Evolutionary conservation across 2,888 invertebrate species (phyloP).

Genomic region (Lasius fuliginosus): DNA sequence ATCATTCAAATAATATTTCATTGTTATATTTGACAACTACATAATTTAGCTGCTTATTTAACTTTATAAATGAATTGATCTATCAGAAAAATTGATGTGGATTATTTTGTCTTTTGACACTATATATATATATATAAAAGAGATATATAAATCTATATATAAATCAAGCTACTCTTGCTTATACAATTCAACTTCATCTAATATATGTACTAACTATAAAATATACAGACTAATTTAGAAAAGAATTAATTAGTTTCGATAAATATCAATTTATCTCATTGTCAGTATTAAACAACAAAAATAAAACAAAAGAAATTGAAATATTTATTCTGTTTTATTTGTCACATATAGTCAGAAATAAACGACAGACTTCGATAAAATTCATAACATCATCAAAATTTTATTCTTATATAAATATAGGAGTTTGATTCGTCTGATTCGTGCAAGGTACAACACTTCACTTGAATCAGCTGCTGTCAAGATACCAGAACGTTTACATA

Average conservation of each 20-base stretch:
- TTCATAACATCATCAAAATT: constrained; percentile 13
- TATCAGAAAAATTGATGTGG: not conserved
- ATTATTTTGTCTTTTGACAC: not conserved
- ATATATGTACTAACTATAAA: not conserved
- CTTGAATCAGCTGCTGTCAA: constrained; percentile 26
- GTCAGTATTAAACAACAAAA: not conserved
- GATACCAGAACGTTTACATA: constrained; percentile 21
- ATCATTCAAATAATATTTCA: not conserved
- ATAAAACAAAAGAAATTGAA: no score
- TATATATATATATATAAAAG: not conserved
- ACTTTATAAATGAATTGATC: not conserved
- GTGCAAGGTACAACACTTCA: not conserved
- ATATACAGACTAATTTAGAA: not conserved
- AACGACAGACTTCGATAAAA: not conserved
- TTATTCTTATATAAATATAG: not conserved
- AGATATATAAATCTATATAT: not conserved
- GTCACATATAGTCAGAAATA: not conserved
- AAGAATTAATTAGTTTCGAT: not conserved
- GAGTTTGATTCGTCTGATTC: not conserved
- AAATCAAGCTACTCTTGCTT: not conserved
- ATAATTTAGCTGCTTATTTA: not conserved
- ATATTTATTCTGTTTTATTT: not conserved
- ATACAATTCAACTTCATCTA: not conserved
- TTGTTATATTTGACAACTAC: not conserved
- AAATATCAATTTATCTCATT: not conserved